phyloP scores from a whole-genome alignment of 1,140 invertebrate species.

The Drosophila baimaii region DNA sequence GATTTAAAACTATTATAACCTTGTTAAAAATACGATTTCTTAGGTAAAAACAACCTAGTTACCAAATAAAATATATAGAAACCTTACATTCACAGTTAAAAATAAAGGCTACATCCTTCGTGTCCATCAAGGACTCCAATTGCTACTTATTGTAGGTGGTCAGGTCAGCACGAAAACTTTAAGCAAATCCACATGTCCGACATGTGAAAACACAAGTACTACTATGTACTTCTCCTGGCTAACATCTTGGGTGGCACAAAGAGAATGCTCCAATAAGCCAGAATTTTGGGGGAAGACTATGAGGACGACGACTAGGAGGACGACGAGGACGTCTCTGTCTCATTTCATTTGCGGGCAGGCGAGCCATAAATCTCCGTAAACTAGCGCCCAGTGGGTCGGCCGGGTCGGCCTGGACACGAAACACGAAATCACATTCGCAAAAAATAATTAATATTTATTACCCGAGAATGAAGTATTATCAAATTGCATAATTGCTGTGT shows the following conservation, averaged over 20 bases:
- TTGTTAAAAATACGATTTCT: background rate
- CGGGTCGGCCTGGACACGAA: conserved; percentile 14
- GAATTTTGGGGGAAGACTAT: background rate
- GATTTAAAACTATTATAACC: too few species aligned
- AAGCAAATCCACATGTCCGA: conserved; percentile 65
- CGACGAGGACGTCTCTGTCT: conserved; percentile 35
- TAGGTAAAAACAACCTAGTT: too few species aligned
- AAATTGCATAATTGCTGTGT: conserved; percentile 83
- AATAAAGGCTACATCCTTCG: background rate
- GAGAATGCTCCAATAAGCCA: conserved; percentile 11
- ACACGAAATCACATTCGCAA: conserved; percentile 79
- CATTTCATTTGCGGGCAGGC: conserved; percentile 64
- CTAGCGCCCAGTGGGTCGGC: conserved; percentile 56
- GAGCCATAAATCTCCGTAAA: conserved; percentile 73
- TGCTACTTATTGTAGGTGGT: conserved; percentile 20
- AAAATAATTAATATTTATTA: conserved; percentile 83
- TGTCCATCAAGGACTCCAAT: background rate
- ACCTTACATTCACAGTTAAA: background rate
- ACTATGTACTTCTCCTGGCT: background rate
- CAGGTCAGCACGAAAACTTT: conserved; percentile 43
- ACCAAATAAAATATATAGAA: background rate
- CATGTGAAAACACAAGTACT: conserved; percentile 34
- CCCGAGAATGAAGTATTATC: conserved; percentile 82
- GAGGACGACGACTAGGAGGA: conserved; percentile 5
- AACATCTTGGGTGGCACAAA: conserved; percentile 25